Percentiles rank a stretch among this genome's conserved stretches.
phyloP scores from a whole-genome alignment of 2,888 invertebrate genomes.

The Meiosimyza decipiens region DNA sequence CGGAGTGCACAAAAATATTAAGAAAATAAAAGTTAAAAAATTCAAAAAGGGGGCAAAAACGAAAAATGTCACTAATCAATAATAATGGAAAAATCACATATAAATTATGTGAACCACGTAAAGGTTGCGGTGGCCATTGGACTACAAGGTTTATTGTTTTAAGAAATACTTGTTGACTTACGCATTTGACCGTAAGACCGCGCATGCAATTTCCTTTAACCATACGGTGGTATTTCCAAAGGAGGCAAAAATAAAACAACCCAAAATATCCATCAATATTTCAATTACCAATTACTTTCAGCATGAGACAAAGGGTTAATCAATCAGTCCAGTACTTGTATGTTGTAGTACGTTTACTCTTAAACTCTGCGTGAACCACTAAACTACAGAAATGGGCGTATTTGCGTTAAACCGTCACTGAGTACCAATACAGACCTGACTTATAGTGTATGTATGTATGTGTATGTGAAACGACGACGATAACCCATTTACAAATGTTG shows the following conservation, averaged over 20 bases:
- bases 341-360: no score
- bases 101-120: no score
- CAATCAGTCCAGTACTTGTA: constrained; percentile 37
- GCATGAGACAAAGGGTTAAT: constrained; percentile 48
- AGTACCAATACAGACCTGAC: constrained; percentile 30
- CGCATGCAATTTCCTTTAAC: no score
- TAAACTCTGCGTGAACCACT: not conserved
- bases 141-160: constrained; percentile 43
- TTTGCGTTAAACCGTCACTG: constrained; percentile 52
- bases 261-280: constrained; percentile 56
- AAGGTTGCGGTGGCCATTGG: constrained; percentile 51
- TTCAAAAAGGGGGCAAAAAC: no score
- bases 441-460: constrained; percentile 33
- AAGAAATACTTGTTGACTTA: no score
- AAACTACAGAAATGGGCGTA: constrained; percentile 42
- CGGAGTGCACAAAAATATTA: no score
- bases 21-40: no score
- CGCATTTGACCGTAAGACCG: no score
- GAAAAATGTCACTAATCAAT: no score
- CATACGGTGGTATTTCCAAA: constrained; percentile 42
- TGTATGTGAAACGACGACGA: constrained; percentile 42
- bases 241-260: constrained; percentile 45
- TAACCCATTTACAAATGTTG: constrained; percentile 64
- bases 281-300: constrained; percentile 54
- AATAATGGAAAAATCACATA: no score